Percentiles rank a stretch among this genome's conserved stretches.
Conservation (phyloP, 2,888 invertebrate species). For the Perizoma flavofasciatum region DNA sequence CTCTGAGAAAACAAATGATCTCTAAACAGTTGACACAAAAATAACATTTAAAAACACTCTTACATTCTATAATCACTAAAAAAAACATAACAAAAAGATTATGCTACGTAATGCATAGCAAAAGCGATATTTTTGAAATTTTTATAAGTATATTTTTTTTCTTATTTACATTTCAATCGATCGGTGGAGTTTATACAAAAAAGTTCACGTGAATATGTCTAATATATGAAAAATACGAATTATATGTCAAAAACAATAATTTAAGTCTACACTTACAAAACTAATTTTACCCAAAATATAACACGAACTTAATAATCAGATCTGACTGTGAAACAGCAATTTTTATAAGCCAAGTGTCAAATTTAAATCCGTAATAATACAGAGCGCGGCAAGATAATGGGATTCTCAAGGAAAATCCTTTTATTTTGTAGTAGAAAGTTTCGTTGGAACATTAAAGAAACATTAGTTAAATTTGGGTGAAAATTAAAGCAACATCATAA, state of each 20-base stretch:
- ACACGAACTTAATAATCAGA: constrained; percentile 33
- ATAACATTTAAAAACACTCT: constrained; percentile 40
- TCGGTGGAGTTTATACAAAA: constrained; percentile 23
- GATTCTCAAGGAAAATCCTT: no score
- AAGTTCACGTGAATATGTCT: constrained; percentile 20
- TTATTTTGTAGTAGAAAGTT: no score
- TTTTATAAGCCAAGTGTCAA: constrained; percentile 14
- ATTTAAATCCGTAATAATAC: constrained; percentile 5
- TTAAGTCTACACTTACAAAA: constrained; percentile 26
- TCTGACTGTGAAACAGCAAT: constrained; percentile 24
- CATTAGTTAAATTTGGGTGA: no score
- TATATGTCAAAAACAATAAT: constrained; percentile 21
- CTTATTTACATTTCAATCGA: constrained; percentile 26
- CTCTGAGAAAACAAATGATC: constrained; percentile 20
- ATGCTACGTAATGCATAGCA: constrained; percentile 21
- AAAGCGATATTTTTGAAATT: constrained; percentile 35
- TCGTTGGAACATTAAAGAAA: no score
- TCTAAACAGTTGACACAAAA: constrained; percentile 24
- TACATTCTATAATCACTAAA: constrained; percentile 43
- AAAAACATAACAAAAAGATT: constrained; percentile 45
- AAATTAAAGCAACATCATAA: no score
- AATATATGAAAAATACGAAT: constrained; percentile 14
- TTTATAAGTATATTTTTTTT: constrained; percentile 30
- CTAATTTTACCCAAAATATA: constrained; percentile 31
- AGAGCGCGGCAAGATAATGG: no score